Base-by-base conservation (phyloP, 2,888 invertebrate genomes). In the Xylota segnis region DNA sequence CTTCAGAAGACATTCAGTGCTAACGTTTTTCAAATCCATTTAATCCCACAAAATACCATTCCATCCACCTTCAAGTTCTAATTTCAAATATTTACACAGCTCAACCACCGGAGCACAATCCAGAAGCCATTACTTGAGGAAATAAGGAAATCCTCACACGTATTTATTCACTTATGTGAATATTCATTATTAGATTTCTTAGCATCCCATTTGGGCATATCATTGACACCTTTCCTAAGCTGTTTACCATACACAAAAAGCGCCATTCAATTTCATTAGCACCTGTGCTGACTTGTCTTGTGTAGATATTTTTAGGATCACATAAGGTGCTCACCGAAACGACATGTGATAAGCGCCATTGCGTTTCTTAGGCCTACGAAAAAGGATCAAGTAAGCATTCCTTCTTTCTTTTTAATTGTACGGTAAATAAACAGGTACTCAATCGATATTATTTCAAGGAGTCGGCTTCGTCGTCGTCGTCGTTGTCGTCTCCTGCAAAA, bases 261-360 rank as follows among this genome's bases (percentile, higher is more conserved):
- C 66, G 72, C 71, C 82, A 86, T 82, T 71, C 70, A 66, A 86
- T 82, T 81, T 86, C 86, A 82, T 86, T 86, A 77, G 71, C 76
- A 86, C 76, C 81, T 82, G 76, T 76, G 58, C 72, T 76, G 76
- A 37, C 66, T 63, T 76, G 58, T 71, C 61, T 45, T 68, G 40
- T 43, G 6, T 14, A 40, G 37, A 34, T 82, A 82, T 86, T 71
- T 86, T 86, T 71, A 76, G 65, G 54, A 81, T 59, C 71, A 66
- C 81, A 61, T 86, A 59, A 76, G 68, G 71, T 71, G 65, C 81
- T 70, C 58, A 81, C 32, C 27, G 45, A 72, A 76, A 86, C 68
- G 82, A 77, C 76, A 86, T 82, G 71, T 82, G 72, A 71, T 82
- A 72, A 82, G 82, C 86, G 86, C 86, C 86, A 82, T 82, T 86